Evolutionary conservation across 2,113 vertebrate genomes (phyloP).

Genomic region (human (Homo sapiens)): DNA sequence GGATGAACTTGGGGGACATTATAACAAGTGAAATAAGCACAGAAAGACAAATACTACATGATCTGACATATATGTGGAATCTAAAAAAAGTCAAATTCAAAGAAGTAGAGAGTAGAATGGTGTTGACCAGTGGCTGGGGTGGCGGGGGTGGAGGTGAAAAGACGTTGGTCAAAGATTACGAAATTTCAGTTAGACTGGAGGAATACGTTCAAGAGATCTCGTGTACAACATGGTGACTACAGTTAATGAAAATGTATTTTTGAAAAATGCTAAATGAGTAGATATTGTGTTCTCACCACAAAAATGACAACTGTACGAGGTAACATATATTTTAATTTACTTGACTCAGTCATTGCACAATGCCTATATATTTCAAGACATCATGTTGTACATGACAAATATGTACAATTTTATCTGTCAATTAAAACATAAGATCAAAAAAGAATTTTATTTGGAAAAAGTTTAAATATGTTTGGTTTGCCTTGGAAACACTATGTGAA

Average conservation of each 20-base stretch:
- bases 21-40: background rate
- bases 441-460: background rate
- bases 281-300: background rate
- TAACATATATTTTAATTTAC: background rate
- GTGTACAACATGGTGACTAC: background rate
- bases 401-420: background rate
- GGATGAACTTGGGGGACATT: background rate
- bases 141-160: background rate
- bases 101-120: background rate
- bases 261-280: background rate
- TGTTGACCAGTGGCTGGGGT: background rate
- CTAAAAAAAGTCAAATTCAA: background rate
- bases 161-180: background rate
- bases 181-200: background rate
- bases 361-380: background rate
- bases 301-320: background rate
- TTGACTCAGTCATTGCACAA: background rate
- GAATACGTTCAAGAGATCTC: background rate
- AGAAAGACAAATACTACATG: background rate
- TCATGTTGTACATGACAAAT: background rate
- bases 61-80: background rate
- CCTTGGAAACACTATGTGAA: background rate
- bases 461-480: background rate
- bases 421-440: background rate
- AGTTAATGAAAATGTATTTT: background rate